phyloP scores from a whole-genome alignment of 1,140 invertebrate genomes.

The Tachypleus tridentatus region DNA sequence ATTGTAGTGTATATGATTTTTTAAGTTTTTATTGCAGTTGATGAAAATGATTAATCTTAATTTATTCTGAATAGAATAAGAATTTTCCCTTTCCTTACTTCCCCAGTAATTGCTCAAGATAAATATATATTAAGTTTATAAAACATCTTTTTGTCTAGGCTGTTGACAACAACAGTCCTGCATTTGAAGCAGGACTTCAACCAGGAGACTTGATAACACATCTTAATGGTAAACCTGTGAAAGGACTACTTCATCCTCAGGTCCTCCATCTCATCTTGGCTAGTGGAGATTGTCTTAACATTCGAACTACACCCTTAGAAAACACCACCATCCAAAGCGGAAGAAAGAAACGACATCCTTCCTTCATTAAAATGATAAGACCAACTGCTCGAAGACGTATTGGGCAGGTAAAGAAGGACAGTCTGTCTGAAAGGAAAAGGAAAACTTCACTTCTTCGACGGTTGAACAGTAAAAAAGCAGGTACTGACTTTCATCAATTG shows the following conservation, averaged over 20 bases:
- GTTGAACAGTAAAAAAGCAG: slow-evolving; percentile 77
- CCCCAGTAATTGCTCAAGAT: too few species aligned
- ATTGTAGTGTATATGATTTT: too few species aligned
- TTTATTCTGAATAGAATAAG: too few species aligned
- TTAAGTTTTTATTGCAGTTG: too few species aligned
- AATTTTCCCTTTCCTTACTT: too few species aligned
- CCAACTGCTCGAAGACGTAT: slow-evolving; percentile 11
- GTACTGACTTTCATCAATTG: slow-evolving; percentile 63
- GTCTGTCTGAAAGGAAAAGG: slow-evolving; percentile 62
- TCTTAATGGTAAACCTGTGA: slow-evolving; percentile 87
- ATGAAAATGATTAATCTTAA: too few species aligned
- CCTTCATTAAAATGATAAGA: slow-evolving; percentile 61
- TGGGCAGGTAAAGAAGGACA: slow-evolving; percentile 27
- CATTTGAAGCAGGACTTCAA: slow-evolving; percentile 84
- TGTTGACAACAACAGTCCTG: slow-evolving; percentile 83
- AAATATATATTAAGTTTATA: too few species aligned
- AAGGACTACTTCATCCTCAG: slow-evolving; percentile 88
- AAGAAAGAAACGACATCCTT: slow-evolving; percentile 58
- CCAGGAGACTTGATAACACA: slow-evolving; percentile 93
- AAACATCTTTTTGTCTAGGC: slow-evolving; percentile 44
- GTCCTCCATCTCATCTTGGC: slow-evolving; percentile 75
- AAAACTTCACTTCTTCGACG: slow-evolving; percentile 77
- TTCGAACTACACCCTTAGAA: slow-evolving; percentile 82
- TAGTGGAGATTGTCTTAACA: slow-evolving; percentile 74
- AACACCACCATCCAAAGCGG: slow-evolving; percentile 81